Evolutionary conservation across 2,888 invertebrate species (phyloP).

Genomic region (Crematogaster levior): DNA sequence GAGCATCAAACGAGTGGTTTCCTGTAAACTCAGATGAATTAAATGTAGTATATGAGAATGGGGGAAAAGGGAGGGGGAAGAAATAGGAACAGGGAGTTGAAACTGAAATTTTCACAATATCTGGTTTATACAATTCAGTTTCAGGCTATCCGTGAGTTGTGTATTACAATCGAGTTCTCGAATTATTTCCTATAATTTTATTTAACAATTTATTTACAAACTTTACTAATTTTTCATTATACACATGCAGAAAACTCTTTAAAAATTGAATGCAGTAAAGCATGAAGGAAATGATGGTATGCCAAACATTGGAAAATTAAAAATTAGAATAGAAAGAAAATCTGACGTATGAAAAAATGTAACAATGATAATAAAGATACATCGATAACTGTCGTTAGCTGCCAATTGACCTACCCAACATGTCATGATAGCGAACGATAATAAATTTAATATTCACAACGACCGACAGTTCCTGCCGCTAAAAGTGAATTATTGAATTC

Average conservation of each 20-base stretch:
- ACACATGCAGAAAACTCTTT: neutral
- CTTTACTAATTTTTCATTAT: slow-evolving; percentile 24
- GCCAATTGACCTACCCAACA: slow-evolving; percentile 3
- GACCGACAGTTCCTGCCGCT: neutral
- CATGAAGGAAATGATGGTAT: neutral
- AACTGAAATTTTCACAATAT: slow-evolving; percentile 61
- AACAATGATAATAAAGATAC: slow-evolving; percentile 6
- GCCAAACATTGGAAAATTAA: neutral
- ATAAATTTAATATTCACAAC: slow-evolving; percentile 17
- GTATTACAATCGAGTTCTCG: slow-evolving; percentile 24
- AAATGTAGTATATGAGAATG: slow-evolving; percentile 14
- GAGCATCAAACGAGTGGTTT: slow-evolving; percentile 58
- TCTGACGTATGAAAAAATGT: neutral
- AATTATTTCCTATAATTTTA: slow-evolving; percentile 53
- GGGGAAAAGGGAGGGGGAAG: neutral
- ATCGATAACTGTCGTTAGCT: neutral
- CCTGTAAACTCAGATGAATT: slow-evolving; percentile 45
- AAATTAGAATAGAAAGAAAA: slow-evolving; percentile 6
- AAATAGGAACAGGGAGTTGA: slow-evolving; percentile 15
- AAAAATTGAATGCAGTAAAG: neutral
- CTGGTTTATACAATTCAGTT: slow-evolving; percentile 45
- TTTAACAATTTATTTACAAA: slow-evolving; percentile 45
- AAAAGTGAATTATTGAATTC: slow-evolving; percentile 32
- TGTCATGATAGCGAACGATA: neutral
- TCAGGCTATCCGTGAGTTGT: neutral